Evolutionary conservation across 1,140 invertebrate species (phyloP), one percentile per base, ranked within the genome.

Genomic region (Eumaeus atala): DNA sequence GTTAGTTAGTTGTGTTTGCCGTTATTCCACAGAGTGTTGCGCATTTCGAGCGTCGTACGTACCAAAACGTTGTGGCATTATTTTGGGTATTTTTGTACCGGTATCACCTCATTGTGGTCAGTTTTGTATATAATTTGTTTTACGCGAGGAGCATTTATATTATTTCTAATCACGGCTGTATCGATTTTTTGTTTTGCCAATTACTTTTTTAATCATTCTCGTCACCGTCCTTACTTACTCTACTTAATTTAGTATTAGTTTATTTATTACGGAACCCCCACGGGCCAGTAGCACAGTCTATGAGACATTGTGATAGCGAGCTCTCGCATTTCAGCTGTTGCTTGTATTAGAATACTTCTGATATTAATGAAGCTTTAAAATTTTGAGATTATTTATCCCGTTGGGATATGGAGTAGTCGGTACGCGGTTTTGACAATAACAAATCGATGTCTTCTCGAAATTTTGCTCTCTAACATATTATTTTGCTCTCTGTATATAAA

Each of bases 171-270:
- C 67, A 54, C 56, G 73, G 71, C 69, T 76, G 72, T 79, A 80
- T 70, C 65, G 67, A 16, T 44, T 44, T n/a, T 28, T 44, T 44
- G 14, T 81, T 81, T 61, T 77, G 76, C 73, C 66, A 64, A 67
- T 66, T 28, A 72, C 59, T 77, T 65, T 72, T 71, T 68, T 66
- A 66, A 69, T 70, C 65, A 6, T 28, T 75, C 70, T 66, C 69
- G 66, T 80, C 72, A 72, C 84, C 84, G 84, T 87, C 81, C 81
- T 78, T 74, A 81, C 76, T 84, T 77, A 73, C 67, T 79, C 74
- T 84, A 86, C 81, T 84, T 86, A 84, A 84, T 82, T 83, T 83
- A 86, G 80, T 78, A 66, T 70, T 82, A 84, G 77, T 84, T 79
- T 69, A 72, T 80, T 80, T 76, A 71, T 78, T 77, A 60, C 70